These are phyloP conservation scores for Thymelicus acteon DNA, from an alignment of 2,888 invertebrate genomes.

Conservation along the genomic window DNA sequence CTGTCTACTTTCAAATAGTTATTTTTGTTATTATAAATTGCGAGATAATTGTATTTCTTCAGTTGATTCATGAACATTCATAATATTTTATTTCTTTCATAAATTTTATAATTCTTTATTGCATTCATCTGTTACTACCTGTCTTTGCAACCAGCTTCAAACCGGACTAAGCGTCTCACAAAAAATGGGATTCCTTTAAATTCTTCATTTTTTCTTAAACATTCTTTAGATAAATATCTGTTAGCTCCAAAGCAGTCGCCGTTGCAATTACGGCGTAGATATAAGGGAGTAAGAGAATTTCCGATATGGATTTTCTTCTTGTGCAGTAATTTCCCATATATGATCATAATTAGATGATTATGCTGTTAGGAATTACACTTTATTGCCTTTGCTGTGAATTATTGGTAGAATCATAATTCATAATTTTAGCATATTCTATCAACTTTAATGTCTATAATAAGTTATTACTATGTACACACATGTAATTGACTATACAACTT, in stretches of 20 bases:
- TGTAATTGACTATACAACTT: too few relatives aligned
- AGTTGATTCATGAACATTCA: not conserved
- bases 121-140: too few relatives aligned
- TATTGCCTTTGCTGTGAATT: constrained; percentile 10
- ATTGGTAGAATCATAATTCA: not conserved
- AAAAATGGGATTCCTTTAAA: not conserved
- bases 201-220: constrained; percentile 5
- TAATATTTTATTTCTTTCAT: too few relatives aligned
- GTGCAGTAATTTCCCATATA: constrained; percentile 27
- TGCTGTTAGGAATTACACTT: constrained; percentile 23
- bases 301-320: constrained; percentile 27
- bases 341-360: constrained; percentile 33
- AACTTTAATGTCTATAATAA: too few relatives aligned
- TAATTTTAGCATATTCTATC: too few relatives aligned
- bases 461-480: too few relatives aligned
- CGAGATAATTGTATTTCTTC: not conserved
- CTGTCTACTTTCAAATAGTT: not conserved
- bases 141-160: not conserved
- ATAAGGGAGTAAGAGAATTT: constrained; percentile 22
- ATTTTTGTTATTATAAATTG: not conserved
- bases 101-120: too few relatives aligned
- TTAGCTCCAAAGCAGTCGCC: not conserved
- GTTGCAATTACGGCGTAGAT: constrained; percentile 12
- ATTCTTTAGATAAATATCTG: constrained; percentile 6
- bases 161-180: not conserved